Evolutionary conservation across 2,888 invertebrate genomes (phyloP).

Genomic region (Ceratothoa steindachneri): DNA sequence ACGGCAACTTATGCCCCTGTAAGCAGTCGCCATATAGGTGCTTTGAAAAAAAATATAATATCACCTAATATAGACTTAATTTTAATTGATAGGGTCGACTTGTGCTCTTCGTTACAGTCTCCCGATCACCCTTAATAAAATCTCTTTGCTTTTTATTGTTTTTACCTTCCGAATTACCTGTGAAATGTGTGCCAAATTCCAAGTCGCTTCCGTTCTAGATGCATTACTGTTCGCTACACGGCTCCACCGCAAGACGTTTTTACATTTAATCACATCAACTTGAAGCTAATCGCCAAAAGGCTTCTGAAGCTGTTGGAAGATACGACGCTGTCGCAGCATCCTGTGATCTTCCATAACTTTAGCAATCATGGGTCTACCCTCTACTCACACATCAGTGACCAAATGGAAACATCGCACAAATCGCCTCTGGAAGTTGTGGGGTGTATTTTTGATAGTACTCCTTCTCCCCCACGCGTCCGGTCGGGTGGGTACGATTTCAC

Average conservation of each 20-base stretch:
- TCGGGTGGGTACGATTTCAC: slow-evolving; percentile 50
- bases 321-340: slow-evolving; percentile 65
- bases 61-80: no score
- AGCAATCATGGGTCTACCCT: slow-evolving; percentile 72
- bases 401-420: slow-evolving; percentile 50
- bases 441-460: slow-evolving; percentile 69
- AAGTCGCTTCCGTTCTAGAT: slow-evolving; percentile 49
- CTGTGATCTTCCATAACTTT: slow-evolving; percentile 69
- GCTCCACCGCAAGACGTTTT: slow-evolving; percentile 66
- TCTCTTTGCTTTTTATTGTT: no score
- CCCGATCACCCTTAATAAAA: no score
- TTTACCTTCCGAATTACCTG: no score
- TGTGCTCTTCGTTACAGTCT: no score
- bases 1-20: no score
- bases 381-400: slow-evolving; percentile 65
- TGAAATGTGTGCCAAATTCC: neutral
- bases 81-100: no score
- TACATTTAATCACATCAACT: slow-evolving; percentile 25
- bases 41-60: no score
- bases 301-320: slow-evolving; percentile 64
- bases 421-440: slow-evolving; percentile 58
- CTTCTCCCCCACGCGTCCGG: slow-evolving; percentile 61
- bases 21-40: no score
- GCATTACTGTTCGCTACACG: slow-evolving; percentile 68
- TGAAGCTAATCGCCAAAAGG: slow-evolving; percentile 57